Conservation (phyloP, 1,140 invertebrate species). For the Drosophila oshimai region DNA sequence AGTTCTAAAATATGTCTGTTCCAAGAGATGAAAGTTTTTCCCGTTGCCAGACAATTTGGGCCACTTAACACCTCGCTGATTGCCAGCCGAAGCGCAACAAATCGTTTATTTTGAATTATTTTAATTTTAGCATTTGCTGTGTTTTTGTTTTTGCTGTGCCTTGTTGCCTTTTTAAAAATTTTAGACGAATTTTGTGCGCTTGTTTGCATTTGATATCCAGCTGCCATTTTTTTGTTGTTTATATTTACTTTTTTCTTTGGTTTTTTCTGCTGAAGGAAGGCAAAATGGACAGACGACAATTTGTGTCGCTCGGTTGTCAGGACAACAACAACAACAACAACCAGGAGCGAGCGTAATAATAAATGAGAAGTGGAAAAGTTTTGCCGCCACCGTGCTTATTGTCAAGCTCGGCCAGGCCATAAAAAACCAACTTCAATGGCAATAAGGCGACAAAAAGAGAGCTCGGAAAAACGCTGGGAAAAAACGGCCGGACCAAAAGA, state of each 20-base stretch:
- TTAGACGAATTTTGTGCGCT: slow-evolving; percentile 51
- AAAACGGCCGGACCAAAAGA: slow-evolving; percentile 52
- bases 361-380: slow-evolving; percentile 81
- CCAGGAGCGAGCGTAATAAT: slow-evolving; percentile 63
- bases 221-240: slow-evolving; percentile 38
- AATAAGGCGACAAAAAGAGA: slow-evolving; percentile 74
- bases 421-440: slow-evolving; percentile 79
- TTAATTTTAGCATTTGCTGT: slow-evolving; percentile 41
- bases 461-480: slow-evolving; percentile 19
- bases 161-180: slow-evolving; percentile 14
- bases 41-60: slow-evolving; percentile 56
- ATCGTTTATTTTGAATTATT: slow-evolving; percentile 74
- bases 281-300: slow-evolving; percentile 48
- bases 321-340: slow-evolving; percentile 50
- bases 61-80: slow-evolving; percentile 72
- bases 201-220: slow-evolving; percentile 54
- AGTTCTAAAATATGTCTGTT: neutral
- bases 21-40: neutral
- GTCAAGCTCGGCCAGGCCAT: slow-evolving; percentile 76
- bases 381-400: slow-evolving; percentile 74
- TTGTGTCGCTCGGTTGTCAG: slow-evolving; percentile 69
- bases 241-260: slow-evolving; percentile 8
- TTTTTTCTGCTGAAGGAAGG: slow-evolving; percentile 5
- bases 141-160: slow-evolving; percentile 10
- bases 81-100: slow-evolving; percentile 58